Base-by-base conservation (phyloP, 2,797 vertebrate genomes). In the Arremon brunneinucha region DNA sequence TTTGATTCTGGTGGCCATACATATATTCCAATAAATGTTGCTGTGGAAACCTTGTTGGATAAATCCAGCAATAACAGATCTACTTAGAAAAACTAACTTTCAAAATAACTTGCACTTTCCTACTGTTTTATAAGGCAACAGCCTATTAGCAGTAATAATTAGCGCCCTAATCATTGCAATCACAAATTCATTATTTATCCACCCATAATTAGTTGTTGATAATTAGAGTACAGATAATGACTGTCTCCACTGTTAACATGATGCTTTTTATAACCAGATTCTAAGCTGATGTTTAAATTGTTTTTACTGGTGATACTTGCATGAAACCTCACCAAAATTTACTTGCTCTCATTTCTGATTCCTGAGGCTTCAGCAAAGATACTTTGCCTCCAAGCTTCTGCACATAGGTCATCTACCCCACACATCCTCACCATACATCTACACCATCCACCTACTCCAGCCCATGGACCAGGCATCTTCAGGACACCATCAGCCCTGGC, bases 31-130 rank as follows among this genome's bases (percentile, higher is more conserved):
- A 16, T 8, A 56, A 74, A 83, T 11, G 15, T 17, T 11, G 2
- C 41, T 23, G 14, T 10, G 49, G n/a, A 94, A 75, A 74, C 11
- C 15, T 80, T n/a, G 27, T 59, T 89, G 57, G 41, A 63, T 41
- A 77, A 91, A 70, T 21, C 8, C 4, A 4, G 24, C 6, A 50
- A n/a, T 0, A 89, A n/a, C 16, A 80, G 35, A 81, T 37, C 37
- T 82, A 50, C 5, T 75, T 35, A 26, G 17, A 22, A 86, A 67
- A 67, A 37, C 14, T 50, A 81, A 28, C 26, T 74, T 64, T 23
- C 63, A 68, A 85, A 93, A 67, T 62, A 72, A 55, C 43, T 52
- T 74, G 4, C 20, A 19, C 39, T 92, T 80, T 95, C 39, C 44
- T 85, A 55, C 39, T 83, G 2, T 68, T 80, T 88, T 71, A 34